A percentile compares a stretch with the other conserved stretches of the same genome.
Conservation (phyloP, 1,140 invertebrate genomes). For the Drosophila gunungcola region DNA sequence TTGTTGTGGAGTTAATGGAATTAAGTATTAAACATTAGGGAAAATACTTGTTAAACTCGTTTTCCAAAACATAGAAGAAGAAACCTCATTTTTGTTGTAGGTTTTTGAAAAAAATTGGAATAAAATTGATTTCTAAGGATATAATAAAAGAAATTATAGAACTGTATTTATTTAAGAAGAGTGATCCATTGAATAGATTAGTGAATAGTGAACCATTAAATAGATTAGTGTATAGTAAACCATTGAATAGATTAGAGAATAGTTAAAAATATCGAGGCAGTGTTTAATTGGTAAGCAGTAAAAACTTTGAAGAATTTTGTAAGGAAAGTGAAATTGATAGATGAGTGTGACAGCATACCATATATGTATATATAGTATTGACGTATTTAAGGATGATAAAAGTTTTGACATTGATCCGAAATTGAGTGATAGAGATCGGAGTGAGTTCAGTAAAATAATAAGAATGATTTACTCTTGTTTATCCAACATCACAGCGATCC, state of each 20-base stretch:
- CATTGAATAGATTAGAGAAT: background rate
- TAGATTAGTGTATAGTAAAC: background rate
- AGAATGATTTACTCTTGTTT: slow-evolving; percentile 1
- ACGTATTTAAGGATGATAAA: background rate
- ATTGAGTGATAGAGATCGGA: background rate
- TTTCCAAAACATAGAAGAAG: slow-evolving; percentile 5
- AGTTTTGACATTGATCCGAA: background rate
- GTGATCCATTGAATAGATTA: background rate
- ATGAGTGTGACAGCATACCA: background rate
- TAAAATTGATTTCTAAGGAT: background rate
- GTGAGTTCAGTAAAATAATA: slow-evolving; percentile 2
- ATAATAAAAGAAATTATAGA: background rate
- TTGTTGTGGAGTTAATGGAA: background rate
- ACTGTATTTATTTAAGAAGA: background rate
- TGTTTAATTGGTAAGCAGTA: background rate
- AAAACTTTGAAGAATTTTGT: background rate
- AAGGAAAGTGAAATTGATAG: background rate
- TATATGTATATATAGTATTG: slow-evolving; percentile 3
- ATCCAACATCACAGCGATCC: slow-evolving; percentile 2
- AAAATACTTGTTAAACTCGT: background rate
- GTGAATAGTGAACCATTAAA: background rate
- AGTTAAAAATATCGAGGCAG: background rate
- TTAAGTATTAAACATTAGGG: background rate
- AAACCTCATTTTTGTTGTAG: background rate
- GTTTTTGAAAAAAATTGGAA: background rate